Conservation (phyloP, 2,113 vertebrate genomes). For the Xiphias gladius region DNA sequence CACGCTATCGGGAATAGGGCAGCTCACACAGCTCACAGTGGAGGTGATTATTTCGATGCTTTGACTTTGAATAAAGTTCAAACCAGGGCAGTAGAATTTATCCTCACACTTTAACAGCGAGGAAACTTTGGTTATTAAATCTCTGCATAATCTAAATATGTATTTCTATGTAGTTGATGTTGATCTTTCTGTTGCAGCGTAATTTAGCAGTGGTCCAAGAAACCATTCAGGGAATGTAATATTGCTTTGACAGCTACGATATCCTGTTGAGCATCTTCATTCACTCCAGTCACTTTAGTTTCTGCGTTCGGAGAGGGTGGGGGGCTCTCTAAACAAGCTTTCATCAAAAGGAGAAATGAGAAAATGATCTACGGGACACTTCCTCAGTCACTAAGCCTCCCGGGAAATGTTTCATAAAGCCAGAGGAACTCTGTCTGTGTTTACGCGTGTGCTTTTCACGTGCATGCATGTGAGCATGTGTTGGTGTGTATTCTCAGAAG, state of each 20-base stretch:
- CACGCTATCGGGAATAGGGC: conserved; percentile 49
- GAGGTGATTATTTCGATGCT: conserved; percentile 53
- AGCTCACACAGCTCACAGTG: conserved; percentile 58
- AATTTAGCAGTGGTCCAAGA: conserved; percentile 56
- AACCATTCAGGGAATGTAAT: conserved; percentile 65
- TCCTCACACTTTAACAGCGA: conserved; percentile 19
- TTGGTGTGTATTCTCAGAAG: conserved; percentile 1
- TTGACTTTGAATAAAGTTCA: conserved; percentile 52
- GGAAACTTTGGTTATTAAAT: conserved; percentile 41
- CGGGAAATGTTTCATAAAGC: conserved; percentile 72
- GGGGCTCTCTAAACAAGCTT: conserved; percentile 62
- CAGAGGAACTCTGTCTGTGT: conserved; percentile 25
- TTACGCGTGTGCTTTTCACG: not conserved
- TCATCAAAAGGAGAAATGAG: conserved; percentile 76
- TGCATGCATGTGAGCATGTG: not conserved
- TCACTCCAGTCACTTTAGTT: conserved; percentile 62
- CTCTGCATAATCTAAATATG: conserved; percentile 39
- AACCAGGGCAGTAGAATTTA: not conserved
- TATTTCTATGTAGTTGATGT: conserved; percentile 67
- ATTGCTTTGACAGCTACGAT: conserved; percentile 61
- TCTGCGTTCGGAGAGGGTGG: conserved; percentile 28
- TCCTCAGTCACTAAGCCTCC: conserved; percentile 57
- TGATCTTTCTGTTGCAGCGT: conserved; percentile 38
- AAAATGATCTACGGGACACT: conserved; percentile 76
- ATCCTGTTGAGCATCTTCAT: conserved; percentile 66